Base-by-base conservation (phyloP, 2,113 vertebrate genomes). In the Mola mola region DNA sequence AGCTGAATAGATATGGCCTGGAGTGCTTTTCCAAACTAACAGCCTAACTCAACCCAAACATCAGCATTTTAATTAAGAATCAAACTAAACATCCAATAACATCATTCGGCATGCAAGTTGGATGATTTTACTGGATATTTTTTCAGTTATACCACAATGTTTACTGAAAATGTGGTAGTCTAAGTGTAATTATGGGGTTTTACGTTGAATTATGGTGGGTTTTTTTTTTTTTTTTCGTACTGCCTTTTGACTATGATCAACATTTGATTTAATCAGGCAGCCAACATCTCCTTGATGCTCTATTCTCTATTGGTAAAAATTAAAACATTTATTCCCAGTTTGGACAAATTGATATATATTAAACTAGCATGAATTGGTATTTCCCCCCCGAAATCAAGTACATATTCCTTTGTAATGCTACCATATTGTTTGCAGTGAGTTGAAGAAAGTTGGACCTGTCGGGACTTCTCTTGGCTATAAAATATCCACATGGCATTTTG, bases 1-100 rank as follows among this genome's bases (percentile, higher is more conserved):
- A 77, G 83, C 73, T 76, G 80, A 93, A 81, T 82, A 65, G 78
- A 89, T 87, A 70, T 82, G 56, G 85, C 71, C 66, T 72, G 55
- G 41, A 80, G 86, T 86, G 81, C 73, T 87, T 80, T 92, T 92
- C 59, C 65, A 83, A 56, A 73, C 64, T 43, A 13, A 21, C 66
- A 11, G 8, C 36, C 71, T n/a, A 73, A 79, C 72, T 74, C 78
- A 62, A 48, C 79, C 77, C 72, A 81, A 87, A 85, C 73, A 86
- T 12, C 57, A 87, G 53, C 72, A 66, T 83, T 74, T 83, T 86
- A 82, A 85, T 88, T 82, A 83, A 78, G 49, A 81, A 67, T 85
- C 78, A 38, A 69, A 72, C 64, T 51, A 82, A 82, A 82, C 60
- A 82, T 53, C 78, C 72, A 86, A 86, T 75, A 84, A 84, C 79